Conservation (phyloP, 2,797 vertebrate species). For the Carduelis carduelis region DNA sequence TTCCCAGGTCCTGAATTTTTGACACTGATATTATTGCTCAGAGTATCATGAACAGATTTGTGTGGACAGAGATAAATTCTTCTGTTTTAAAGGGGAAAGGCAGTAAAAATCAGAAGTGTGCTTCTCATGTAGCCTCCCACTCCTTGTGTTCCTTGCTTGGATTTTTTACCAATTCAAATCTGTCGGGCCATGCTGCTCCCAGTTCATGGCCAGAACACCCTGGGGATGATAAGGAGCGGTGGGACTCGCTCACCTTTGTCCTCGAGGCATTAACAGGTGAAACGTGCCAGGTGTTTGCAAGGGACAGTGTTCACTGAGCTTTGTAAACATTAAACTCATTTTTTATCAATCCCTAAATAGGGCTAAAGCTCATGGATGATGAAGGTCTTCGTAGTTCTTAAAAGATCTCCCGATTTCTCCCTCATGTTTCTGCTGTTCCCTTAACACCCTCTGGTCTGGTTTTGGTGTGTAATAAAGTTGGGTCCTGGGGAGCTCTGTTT, state of each 20-base stretch:
- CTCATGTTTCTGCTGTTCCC: not conserved
- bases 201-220: not conserved
- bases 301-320: accelerated
- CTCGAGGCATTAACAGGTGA: not conserved
- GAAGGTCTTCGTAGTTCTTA: not conserved
- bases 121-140: not conserved
- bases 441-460: not conserved
- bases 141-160: not conserved
- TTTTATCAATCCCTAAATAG: not conserved
- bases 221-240: too few species aligned
- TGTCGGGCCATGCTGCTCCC: not conserved
- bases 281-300: not conserved
- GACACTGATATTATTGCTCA: accelerated
- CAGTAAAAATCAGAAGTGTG: not conserved
- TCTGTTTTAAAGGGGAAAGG: not conserved
- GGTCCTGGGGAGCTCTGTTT: not conserved
- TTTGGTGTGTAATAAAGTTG: not conserved
- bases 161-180: not conserved
- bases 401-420: not conserved
- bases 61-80: not conserved
- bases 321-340: accelerated
- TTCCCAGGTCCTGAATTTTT: not conserved
- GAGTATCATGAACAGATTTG: accelerated
- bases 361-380: not conserved
- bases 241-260: not conserved